These are phyloP conservation scores for Mormyrus hasselquistii DNA, from an alignment of 2,797 vertebrate species.

Conservation along the genomic window DNA sequence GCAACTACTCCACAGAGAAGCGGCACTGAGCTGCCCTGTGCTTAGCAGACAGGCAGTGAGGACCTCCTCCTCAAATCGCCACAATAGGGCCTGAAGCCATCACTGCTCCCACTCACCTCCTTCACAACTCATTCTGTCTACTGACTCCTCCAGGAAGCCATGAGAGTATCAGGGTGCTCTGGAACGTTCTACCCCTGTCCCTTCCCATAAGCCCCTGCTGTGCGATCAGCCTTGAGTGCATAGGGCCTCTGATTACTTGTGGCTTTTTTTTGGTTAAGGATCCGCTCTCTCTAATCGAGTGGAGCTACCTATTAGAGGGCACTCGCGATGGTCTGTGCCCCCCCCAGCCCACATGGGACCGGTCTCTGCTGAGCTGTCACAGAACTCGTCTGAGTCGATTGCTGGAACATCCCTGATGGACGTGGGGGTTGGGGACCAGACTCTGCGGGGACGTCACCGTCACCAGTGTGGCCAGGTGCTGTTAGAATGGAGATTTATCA, in stretches of 20 bases:
- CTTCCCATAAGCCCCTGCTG: conserved; percentile 32
- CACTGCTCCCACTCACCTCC: not conserved
- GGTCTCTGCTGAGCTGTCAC: conserved; percentile 40
- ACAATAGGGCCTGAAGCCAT: not conserved
- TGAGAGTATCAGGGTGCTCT: conserved; percentile 24
- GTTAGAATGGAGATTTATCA: conserved; percentile 55
- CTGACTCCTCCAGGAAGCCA: conserved; percentile 13
- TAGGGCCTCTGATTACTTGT: conserved; percentile 44
- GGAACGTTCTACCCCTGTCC: conserved; percentile 33
- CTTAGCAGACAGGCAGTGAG: not conserved
- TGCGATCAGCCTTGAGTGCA: conserved; percentile 37
- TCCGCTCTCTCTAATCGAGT: conserved; percentile 39
- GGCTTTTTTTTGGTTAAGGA: conserved; percentile 46
- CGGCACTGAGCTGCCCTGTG: not conserved
- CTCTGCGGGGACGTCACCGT: conserved; percentile 24
- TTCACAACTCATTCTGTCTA: conserved; percentile 8
- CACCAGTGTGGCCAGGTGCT: conserved; percentile 38
- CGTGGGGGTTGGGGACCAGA: conserved; percentile 8
- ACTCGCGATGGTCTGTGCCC: not conserved
- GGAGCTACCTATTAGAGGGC: conserved; percentile 40
- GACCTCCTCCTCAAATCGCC: not conserved
- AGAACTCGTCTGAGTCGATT: conserved; percentile 55
- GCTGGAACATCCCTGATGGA: not conserved
- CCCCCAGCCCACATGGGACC: conserved; percentile 17
- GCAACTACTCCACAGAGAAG: not conserved